phyloP scores from a whole-genome alignment of 2,888 invertebrate genomes.

The Prosapia bicincta region DNA sequence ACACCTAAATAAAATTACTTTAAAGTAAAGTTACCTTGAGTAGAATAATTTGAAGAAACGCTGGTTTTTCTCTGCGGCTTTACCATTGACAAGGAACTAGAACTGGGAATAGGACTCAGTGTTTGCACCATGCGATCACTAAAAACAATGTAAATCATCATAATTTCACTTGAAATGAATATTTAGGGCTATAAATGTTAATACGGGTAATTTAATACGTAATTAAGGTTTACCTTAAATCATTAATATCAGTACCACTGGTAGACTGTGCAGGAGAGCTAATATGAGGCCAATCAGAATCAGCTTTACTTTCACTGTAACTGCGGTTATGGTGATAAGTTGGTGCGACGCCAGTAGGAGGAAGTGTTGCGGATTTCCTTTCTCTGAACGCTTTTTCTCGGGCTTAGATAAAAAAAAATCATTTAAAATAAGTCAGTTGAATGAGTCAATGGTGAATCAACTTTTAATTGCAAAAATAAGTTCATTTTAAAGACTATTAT shows the following conservation, averaged over 20 bases:
- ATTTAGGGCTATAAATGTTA: too few relatives aligned
- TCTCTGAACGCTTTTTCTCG: slow-evolving; percentile 24
- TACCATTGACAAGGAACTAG: slow-evolving; percentile 44
- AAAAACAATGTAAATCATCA: slow-evolving; percentile 38
- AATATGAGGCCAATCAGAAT: slow-evolving; percentile 14
- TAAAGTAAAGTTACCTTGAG: slow-evolving; percentile 22
- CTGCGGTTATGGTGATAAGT: slow-evolving; percentile 40
- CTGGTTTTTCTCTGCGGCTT: slow-evolving; percentile 10
- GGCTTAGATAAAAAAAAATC: too few relatives aligned
- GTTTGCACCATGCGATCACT: slow-evolving; percentile 68
- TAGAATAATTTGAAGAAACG: slow-evolving; percentile 9
- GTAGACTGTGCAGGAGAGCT: slow-evolving; percentile 19
- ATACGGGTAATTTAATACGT: too few relatives aligned
- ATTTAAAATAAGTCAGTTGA: too few relatives aligned
- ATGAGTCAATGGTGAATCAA: too few relatives aligned
- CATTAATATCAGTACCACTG: slow-evolving; percentile 32
- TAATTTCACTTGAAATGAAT: too few relatives aligned
- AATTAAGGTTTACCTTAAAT: slow-evolving; percentile 31
- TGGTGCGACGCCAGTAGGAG: slow-evolving; percentile 30
- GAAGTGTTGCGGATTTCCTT: slow-evolving; percentile 41
- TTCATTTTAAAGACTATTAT: too few relatives aligned
- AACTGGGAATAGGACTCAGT: slow-evolving; percentile 85
- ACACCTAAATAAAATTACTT: too few relatives aligned
- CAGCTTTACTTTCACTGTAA: slow-evolving; percentile 43
- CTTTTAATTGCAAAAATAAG: too few relatives aligned